phyloP scores from a whole-genome alignment of 1,140 invertebrate genomes.

The Drosophila lini region DNA sequence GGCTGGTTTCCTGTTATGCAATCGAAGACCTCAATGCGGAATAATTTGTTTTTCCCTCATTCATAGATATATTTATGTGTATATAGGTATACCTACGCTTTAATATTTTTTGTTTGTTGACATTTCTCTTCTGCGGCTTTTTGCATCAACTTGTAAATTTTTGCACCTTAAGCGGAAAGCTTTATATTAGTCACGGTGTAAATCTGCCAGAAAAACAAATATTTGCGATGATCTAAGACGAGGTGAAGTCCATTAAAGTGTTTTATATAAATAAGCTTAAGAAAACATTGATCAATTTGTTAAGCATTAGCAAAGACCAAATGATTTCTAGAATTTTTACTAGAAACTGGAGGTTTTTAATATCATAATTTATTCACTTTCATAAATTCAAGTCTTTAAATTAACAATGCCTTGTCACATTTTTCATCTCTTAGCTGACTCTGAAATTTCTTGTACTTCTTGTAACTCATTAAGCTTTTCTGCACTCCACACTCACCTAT shows the following conservation, averaged over 20 bases:
- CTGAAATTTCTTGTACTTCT: neutral
- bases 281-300: neutral
- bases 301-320: neutral
- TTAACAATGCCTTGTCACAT: neutral
- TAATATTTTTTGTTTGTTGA: slow-evolving; percentile 12
- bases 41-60: slow-evolving; percentile 23
- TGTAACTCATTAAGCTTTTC: slow-evolving; percentile 1
- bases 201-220: slow-evolving; percentile 11
- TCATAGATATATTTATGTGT: neutral
- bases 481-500: slow-evolving; percentile 18
- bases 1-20: slow-evolving; percentile 58
- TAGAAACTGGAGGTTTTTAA: neutral
- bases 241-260: slow-evolving; percentile 1
- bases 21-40: slow-evolving; percentile 34
- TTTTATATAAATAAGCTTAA: slow-evolving; percentile 2
- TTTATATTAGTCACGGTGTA: slow-evolving; percentile 40
- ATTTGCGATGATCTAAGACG: slow-evolving; percentile 57
- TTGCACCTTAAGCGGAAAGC: slow-evolving; percentile 63
- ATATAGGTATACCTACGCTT: neutral
- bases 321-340: neutral
- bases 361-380: neutral
- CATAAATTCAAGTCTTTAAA: neutral
- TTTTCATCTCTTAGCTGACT: neutral
- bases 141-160: slow-evolving; percentile 67
- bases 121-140: slow-evolving; percentile 31